phyloP scores from a whole-genome alignment of 1,140 invertebrate species.

The Lucilia cuprina region DNA sequence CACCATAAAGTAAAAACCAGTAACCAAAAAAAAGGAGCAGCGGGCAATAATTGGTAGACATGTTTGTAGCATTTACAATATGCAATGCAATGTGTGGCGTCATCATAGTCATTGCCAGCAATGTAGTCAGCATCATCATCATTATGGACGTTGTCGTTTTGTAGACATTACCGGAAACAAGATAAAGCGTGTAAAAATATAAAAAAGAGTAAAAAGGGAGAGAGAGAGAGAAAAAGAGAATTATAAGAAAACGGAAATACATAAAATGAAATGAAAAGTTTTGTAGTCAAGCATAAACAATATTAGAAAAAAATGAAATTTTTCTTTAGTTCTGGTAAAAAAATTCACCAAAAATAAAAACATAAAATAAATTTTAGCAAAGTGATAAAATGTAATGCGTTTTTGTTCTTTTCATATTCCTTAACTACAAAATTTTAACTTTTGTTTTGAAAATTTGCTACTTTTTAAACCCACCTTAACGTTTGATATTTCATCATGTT shows the following conservation, averaged over 20 bases:
- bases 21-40: background rate
- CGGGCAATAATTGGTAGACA: background rate
- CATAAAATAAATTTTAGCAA: background rate
- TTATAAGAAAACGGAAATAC: background rate
- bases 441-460: background rate
- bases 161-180: constrained; percentile 55
- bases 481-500: background rate
- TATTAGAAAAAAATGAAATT: background rate
- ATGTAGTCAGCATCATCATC: background rate
- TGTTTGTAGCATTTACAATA: background rate
- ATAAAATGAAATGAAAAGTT: constrained; percentile 41
- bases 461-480: constrained; percentile 7
- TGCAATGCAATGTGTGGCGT: background rate
- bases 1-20: background rate
- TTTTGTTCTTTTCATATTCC: background rate
- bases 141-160: constrained; percentile 47
- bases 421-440: background rate
- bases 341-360: background rate
- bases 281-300: background rate
- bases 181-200: constrained; percentile 53
- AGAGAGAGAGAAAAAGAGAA: background rate
- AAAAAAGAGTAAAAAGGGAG: constrained; percentile 8
- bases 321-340: constrained; percentile 14
- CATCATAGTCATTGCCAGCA: background rate
- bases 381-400: constrained; percentile 23